Base-by-base conservation (phyloP, 2,113 vertebrate genomes). In the Corydoras maculifer region DNA sequence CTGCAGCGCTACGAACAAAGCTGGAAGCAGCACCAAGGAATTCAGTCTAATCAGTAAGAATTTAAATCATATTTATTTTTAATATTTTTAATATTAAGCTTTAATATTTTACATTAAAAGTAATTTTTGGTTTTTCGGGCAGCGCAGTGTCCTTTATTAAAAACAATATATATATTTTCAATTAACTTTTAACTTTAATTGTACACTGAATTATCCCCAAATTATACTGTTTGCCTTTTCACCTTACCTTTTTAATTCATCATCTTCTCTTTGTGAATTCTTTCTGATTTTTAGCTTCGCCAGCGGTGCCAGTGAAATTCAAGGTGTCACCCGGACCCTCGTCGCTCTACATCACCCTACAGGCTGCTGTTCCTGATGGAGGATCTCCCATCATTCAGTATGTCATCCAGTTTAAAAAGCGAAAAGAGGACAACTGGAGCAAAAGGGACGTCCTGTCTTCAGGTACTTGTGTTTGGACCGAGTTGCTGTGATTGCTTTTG, bases 1-100 rank as follows among this genome's bases (percentile, higher is more conserved):
- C 69, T 90, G 90, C 79, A 83, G 85, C 79, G 90, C 87, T 61
- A 76, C 78, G 72, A 85, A 82, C 65, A 0, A 2, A 2, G 75
- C 65, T 31, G 83, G 84, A 55, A 88, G 84, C 68, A 80, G 79
- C 67, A 86, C 83, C 2, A 73, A 84, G 75, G 83, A 85, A 31
- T 79, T 90, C 49, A 78, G 63, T 31, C 68, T 91, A 68, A 60
- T 81, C 53, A 90, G 90, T 90, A 86, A 86, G 88, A 69, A 0
- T n/a, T 3, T 32, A 14, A 53, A 53, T 10, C 11, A n/a, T 5
- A 4, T 6, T 30, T 60, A 60, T 25, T 29, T 25, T 25, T 25
- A 25, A 25, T 25, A 11, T 25, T 12, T 15, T 60, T 60, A 59
- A 2, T 18, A 59, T 29, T 25, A 25, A 25, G 18, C 18, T 4